phyloP scores from a whole-genome alignment of 2,797 vertebrate species.

The Eulemur rubriventer region DNA sequence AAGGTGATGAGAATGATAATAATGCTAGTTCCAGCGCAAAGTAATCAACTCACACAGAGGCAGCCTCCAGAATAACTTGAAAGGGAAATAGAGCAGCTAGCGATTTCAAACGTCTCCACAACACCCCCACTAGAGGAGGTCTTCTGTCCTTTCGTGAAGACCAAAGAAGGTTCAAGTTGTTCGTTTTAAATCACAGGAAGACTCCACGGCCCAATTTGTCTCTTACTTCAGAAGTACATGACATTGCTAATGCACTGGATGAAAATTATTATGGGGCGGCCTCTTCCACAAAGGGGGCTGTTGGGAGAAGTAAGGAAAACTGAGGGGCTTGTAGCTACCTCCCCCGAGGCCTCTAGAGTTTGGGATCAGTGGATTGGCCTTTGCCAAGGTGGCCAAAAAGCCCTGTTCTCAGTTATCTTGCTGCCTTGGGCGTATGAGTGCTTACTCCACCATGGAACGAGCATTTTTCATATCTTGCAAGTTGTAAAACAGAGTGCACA shows the following conservation, averaged over 20 bases:
- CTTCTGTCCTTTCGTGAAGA: neutral
- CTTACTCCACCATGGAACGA: slow-evolving; percentile 75
- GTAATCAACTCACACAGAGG: slow-evolving; percentile 80
- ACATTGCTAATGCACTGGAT: neutral
- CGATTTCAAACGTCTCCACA: neutral
- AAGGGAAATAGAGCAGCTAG: neutral
- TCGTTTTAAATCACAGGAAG: slow-evolving; percentile 24
- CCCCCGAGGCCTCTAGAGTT: neutral
- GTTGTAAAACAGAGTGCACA: slow-evolving; percentile 68
- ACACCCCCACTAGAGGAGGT: neutral
- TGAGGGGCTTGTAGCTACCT: neutral
- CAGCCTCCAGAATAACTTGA: slow-evolving; percentile 42
- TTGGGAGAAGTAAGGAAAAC: neutral
- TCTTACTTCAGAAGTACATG: slow-evolving; percentile 18
- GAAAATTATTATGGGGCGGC: neutral
- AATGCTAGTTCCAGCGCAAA: slow-evolving; percentile 70
- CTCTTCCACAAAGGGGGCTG: neutral
- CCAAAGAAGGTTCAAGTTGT: neutral
- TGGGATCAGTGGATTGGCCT: neutral
- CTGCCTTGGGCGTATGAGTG: slow-evolving; percentile 76
- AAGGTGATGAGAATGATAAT: neutral
- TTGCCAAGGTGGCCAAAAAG: neutral
- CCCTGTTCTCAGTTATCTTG: neutral
- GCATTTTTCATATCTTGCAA: slow-evolving; percentile 52
- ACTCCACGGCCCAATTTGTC: neutral